These are phyloP conservation scores for Parnassius glacialis DNA, from an alignment of 2,888 invertebrate species.

Conservation along the genomic window DNA sequence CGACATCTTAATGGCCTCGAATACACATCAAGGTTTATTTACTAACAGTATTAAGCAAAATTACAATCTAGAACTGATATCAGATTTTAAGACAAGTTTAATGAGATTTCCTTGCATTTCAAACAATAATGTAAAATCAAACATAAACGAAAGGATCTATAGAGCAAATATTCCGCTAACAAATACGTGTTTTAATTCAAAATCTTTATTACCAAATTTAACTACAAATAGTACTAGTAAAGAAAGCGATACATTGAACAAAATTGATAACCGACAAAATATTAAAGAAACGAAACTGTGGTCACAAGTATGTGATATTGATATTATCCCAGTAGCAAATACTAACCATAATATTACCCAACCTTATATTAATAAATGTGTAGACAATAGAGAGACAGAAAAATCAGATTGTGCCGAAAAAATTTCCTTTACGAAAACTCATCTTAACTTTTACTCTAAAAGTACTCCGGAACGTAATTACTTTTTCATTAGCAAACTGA, in stretches of 20 bases:
- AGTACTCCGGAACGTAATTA: conserved; percentile 41
- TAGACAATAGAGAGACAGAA: background rate
- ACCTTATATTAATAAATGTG: background rate
- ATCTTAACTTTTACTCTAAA: conserved; percentile 48
- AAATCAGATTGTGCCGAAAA: conserved; percentile 37
- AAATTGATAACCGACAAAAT: background rate
- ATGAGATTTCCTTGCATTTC: background rate
- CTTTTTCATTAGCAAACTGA: conserved; percentile 52
- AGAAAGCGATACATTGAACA: background rate
- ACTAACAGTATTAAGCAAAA: background rate
- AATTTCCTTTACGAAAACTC: conserved; percentile 47
- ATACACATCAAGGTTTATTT: background rate
- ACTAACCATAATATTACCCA: background rate
- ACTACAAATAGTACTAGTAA: background rate
- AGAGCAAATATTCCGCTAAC: background rate
- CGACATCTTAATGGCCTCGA: background rate
- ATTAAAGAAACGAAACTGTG: conserved; percentile 19
- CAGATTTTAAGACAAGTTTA: background rate
- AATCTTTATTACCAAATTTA: background rate
- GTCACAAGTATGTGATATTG: background rate
- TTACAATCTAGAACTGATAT: background rate
- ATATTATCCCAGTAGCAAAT: background rate
- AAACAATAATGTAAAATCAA: background rate
- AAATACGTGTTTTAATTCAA: background rate
- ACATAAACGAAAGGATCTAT: background rate